A percentile compares a stretch with the other conserved stretches of the same genome.
These are phyloP conservation scores for Lepidocyrtinus sp. DNA, from an alignment of 2,888 invertebrate species.

Conservation along the genomic window DNA sequence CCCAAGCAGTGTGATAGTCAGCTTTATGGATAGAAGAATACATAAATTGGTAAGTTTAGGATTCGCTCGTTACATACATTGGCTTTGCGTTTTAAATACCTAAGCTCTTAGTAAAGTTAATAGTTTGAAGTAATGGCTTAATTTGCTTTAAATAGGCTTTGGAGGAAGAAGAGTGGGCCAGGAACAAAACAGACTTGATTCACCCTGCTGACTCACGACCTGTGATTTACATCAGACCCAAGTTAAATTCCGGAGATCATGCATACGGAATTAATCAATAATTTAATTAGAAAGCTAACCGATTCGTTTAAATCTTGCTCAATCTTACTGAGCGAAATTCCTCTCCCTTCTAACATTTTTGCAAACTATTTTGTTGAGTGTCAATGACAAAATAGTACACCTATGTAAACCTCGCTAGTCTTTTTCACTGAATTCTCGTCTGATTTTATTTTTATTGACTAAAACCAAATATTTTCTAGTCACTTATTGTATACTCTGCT, in stretches of 20 bases:
- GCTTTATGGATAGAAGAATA: conserved; percentile 67
- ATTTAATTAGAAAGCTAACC: too few relatives aligned
- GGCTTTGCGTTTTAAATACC: not conserved
- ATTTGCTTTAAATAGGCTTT: conserved; percentile 55
- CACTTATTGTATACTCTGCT: too few relatives aligned
- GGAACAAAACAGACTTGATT: conserved; percentile 68
- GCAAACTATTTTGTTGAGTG: too few relatives aligned
- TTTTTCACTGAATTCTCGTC: too few relatives aligned
- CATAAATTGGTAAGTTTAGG: conserved; percentile 63
- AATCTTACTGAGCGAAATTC: too few relatives aligned
- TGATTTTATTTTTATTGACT: too few relatives aligned
- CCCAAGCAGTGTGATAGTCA: conserved; percentile 75
- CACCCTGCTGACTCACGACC: conserved; percentile 68
- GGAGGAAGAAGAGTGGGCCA: conserved; percentile 69
- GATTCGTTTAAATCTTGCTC: too few relatives aligned
- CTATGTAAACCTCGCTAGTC: too few relatives aligned
- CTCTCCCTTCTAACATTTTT: too few relatives aligned
- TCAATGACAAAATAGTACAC: too few relatives aligned
- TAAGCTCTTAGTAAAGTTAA: not conserved
- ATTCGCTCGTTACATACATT: not conserved
- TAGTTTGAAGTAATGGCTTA: not conserved
- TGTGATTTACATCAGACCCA: conserved; percentile 68
- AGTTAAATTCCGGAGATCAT: conserved; percentile 63
- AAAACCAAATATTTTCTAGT: too few relatives aligned
- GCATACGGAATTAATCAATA: conserved; percentile 68